A percentile compares a stretch with the other conserved stretches of the same genome.
Evolutionary conservation across 2,113 vertebrate species (phyloP).

Genomic region (Ictalurus punctatus): DNA sequence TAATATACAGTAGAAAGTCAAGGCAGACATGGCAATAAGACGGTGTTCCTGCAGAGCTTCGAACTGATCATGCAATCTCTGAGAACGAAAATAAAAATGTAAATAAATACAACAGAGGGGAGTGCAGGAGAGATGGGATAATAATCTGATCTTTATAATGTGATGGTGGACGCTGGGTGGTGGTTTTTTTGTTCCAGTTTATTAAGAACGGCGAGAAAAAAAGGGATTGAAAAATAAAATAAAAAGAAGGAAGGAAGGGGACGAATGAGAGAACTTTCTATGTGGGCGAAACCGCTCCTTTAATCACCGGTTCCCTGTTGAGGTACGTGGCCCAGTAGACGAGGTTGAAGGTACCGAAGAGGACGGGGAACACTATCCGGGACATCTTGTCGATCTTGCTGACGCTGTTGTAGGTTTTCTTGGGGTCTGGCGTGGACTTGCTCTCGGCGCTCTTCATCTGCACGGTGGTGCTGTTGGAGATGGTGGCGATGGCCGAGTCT

Average conservation of each 20-base stretch:
- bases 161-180: constrained; percentile 67
- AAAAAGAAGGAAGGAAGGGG: not conserved
- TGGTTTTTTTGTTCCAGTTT: constrained; percentile 59
- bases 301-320: constrained; percentile 93
- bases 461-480: constrained; percentile 79
- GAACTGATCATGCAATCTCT: constrained; percentile 79
- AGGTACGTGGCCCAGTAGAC: constrained; percentile 99
- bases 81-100: constrained; percentile 61
- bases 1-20: constrained; percentile 82
- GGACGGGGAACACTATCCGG: constrained; percentile 91
- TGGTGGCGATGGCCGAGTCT: constrained; percentile 82
- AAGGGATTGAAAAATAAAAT: constrained; percentile 29
- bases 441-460: constrained; percentile 81
- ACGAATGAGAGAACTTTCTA: constrained; percentile 57
- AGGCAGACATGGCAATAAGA: constrained; percentile 78
- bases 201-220: constrained; percentile 61
- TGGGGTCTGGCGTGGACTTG: constrained; percentile 84
- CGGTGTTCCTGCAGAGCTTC: constrained; percentile 79
- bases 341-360: constrained; percentile 96
- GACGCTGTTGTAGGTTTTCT: constrained; percentile 99
- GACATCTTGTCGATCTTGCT: constrained; percentile 99
- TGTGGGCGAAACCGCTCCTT: constrained; percentile 82
- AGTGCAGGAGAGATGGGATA: constrained; percentile 49
- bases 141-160: constrained; percentile 64
- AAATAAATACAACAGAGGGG: constrained; percentile 38